These are phyloP conservation scores for Trichoplusia ni DNA, from an alignment of 1,140 invertebrate species.

Conservation along the genomic window DNA sequence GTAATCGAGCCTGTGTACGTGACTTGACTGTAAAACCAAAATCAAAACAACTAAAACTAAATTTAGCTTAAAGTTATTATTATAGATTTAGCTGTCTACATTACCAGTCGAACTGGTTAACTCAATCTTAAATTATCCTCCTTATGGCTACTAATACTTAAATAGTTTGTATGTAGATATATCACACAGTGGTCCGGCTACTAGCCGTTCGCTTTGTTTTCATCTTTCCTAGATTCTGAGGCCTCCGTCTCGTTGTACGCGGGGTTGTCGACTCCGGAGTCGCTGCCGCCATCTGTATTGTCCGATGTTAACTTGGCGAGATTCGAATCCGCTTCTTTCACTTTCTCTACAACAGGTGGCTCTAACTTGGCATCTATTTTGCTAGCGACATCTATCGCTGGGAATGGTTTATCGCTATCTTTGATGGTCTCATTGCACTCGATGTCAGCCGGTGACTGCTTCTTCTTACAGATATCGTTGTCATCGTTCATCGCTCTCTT, in stretches of 20 bases:
- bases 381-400: slow-evolving; percentile 60
- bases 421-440: slow-evolving; percentile 59
- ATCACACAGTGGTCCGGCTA: slow-evolving; percentile 2
- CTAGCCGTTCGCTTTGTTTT: slow-evolving; percentile 6
- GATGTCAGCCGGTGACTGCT: slow-evolving; percentile 57
- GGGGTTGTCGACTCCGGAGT: slow-evolving; percentile 79
- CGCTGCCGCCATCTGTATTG: slow-evolving; percentile 69
- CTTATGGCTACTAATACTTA: not conserved
- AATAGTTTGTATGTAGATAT: slow-evolving; percentile 3
- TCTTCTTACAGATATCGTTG: slow-evolving; percentile 82
- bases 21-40: too few species aligned
- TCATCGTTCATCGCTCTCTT: slow-evolving; percentile 78
- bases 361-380: slow-evolving; percentile 47
- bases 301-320: slow-evolving; percentile 48
- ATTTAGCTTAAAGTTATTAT: slow-evolving; percentile 21
- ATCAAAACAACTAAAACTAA: not conserved
- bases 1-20: too few species aligned
- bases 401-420: slow-evolving; percentile 58
- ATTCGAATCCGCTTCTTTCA: slow-evolving; percentile 35
- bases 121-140: not conserved
- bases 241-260: slow-evolving; percentile 72
- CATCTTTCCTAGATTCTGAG: slow-evolving; percentile 42
- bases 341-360: slow-evolving; percentile 22
- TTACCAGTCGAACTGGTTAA: too few species aligned
- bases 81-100: not conserved